Conservation (phyloP, 2,797 vertebrate genomes). For the Lepus townsendii region DNA sequence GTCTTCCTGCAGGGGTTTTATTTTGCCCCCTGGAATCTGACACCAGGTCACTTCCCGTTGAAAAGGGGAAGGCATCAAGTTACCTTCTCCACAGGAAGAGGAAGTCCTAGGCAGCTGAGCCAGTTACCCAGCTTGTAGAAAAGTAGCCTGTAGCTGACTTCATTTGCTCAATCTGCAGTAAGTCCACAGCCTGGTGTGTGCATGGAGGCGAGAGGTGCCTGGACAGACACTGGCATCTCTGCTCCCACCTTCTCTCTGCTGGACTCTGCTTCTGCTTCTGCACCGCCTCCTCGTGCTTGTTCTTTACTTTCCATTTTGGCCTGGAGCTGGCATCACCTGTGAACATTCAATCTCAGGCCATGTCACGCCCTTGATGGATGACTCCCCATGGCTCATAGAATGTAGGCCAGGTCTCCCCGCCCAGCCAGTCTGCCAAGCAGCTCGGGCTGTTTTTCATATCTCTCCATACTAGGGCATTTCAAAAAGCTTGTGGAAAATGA, state of each 20-base stretch:
- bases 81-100: background rate
- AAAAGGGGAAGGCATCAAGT: background rate
- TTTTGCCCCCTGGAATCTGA: conserved; percentile 22
- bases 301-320: background rate
- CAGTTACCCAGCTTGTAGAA: background rate
- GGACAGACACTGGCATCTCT: background rate
- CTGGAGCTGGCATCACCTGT: background rate
- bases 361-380: background rate
- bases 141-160: background rate
- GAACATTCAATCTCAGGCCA: background rate
- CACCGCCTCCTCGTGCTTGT: background rate
- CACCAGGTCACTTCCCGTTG: background rate
- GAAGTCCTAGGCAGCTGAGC: background rate
- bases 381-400: background rate
- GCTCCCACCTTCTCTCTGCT: background rate
- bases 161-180: background rate
- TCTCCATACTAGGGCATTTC: too few relatives aligned
- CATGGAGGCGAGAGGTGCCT: background rate
- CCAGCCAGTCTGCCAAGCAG: background rate
- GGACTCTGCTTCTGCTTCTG: background rate
- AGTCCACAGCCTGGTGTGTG: background rate
- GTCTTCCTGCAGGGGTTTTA: background rate
- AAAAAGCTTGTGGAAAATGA: too few relatives aligned
- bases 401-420: background rate
- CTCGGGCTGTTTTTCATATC: background rate